Evolutionary conservation across 1,140 invertebrate genomes (phyloP).

Genomic region (Brachionus rotundiformis): DNA sequence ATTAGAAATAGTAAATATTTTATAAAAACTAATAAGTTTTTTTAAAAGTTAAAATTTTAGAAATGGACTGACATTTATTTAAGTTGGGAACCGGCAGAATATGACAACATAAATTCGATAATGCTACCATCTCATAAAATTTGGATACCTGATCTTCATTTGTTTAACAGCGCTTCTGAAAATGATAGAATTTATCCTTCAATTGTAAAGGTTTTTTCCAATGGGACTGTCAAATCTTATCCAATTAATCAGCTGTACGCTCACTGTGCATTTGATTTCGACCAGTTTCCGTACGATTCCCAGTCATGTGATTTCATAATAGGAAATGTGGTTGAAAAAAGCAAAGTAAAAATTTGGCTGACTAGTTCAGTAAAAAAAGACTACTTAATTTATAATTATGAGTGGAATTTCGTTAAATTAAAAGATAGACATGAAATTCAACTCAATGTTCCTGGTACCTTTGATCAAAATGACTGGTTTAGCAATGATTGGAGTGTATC

Average conservation of each 20-base stretch:
- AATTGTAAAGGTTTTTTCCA: slow-evolving; percentile 20
- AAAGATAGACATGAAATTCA: slow-evolving; percentile 18
- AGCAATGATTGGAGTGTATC: slow-evolving; percentile 47
- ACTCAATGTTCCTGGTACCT: slow-evolving; percentile 6
- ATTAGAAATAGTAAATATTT: slow-evolving; percentile 19
- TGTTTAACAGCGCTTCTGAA: slow-evolving; percentile 53
- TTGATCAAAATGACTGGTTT: slow-evolving; percentile 16
- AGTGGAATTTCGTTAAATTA: slow-evolving; percentile 26
- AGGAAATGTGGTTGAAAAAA: slow-evolving; percentile 38
- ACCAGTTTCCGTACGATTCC: slow-evolving; percentile 21
- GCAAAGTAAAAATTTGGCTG: slow-evolving; percentile 1
- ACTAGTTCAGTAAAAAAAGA: background rate
- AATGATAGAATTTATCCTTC: slow-evolving; percentile 37
- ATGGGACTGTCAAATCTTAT: slow-evolving; percentile 23
- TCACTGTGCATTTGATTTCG: slow-evolving; percentile 50
- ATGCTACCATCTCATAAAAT: slow-evolving; percentile 50
- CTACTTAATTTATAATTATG: background rate
- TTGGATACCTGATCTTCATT: slow-evolving; percentile 54
- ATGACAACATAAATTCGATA: slow-evolving; percentile 54
- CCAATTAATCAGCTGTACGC: slow-evolving; percentile 44
- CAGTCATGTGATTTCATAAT: slow-evolving; percentile 37
- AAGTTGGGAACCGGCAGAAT: slow-evolving; percentile 54
- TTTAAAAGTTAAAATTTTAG: slow-evolving; percentile 6
- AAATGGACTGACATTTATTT: slow-evolving; percentile 55
- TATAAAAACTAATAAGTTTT: background rate